Evolutionary conservation across 2,113 vertebrate species (phyloP), one percentile per base, ranked within the genome.

Genomic region (Calcarius ornatus): DNA sequence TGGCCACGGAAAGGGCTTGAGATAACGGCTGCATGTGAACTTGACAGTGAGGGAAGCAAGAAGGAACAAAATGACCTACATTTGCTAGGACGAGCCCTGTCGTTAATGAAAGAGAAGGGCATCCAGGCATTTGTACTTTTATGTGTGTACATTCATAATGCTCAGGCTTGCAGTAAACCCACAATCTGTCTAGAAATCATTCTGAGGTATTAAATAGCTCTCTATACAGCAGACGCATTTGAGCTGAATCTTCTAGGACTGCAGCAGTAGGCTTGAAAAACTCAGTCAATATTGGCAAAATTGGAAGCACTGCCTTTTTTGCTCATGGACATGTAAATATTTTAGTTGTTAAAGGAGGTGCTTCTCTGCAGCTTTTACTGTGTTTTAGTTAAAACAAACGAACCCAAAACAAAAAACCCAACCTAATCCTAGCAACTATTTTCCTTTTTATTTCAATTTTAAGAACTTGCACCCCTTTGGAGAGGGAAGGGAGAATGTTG

Each of bases 31-130:
- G 43, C 5, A 0, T 61, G 53, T 75, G 84, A 69, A 72, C 71
- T 63, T 91, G 73, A 70, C 78, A 85, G 59, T 16, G 47, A 81
- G 43, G 45, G 56, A 88, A 81, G 81, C 4, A 31, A 69, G 90
- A 51, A 94, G n/a, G 73, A 90, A 70, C 2, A 21, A 64, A 87
- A 59, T 50, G 75, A 95, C 94, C 94, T 87, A 80, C 72, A 94
- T 95, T 90, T 93, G 35, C 90, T 68, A 20, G 57, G 78, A 66
- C 0, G 0, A 94, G 70, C 51, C 28, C 19, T 4, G 64, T 86
- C n/a, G 8, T 88, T 87, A 96, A 84, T 21, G 71, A 96, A 92
- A 90, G 64, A 45, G 71, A 92, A 56, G 20, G 56, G 24, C 77
- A 50, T 23, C 7, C 48, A 38, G 77, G 65, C 81, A 76, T 94